phyloP scores from a whole-genome alignment of 53 echinoderm and acorn worm species.

The Crossaster papposus region DNA sequence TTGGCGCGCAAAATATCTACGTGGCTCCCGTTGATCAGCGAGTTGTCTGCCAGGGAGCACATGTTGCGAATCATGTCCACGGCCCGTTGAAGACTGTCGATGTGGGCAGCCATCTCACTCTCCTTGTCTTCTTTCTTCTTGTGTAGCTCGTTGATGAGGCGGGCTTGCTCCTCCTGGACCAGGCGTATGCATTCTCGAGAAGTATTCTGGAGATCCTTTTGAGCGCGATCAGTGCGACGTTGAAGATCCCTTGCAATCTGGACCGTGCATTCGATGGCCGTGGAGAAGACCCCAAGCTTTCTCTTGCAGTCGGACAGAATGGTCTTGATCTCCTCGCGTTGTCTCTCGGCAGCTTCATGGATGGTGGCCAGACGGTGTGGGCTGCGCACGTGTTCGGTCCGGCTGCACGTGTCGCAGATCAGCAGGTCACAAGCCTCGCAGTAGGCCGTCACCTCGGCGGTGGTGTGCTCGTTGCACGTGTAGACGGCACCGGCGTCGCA shows the following conservation, averaged over 20 bases:
- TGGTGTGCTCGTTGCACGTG: constrained; percentile 76
- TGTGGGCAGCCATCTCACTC: constrained; percentile 94
- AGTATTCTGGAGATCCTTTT: constrained; percentile 81
- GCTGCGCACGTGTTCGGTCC: constrained; percentile 73
- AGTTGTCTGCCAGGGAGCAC: constrained; percentile 85
- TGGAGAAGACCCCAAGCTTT: constrained; percentile 87
- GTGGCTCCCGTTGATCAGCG: constrained; percentile 65
- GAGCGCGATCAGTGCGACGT: constrained; percentile 82
- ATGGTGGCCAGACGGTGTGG: constrained; percentile 81
- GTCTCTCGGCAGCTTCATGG: constrained; percentile 77
- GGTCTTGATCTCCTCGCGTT: constrained; percentile 78
- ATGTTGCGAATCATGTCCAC: constrained; percentile 87
- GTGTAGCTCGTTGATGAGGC: constrained; percentile 79
- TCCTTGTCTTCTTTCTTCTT: constrained; percentile 88
- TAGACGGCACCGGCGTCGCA: constrained; percentile 62
- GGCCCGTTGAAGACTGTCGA: constrained; percentile 84
- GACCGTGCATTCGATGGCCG: constrained; percentile 92
- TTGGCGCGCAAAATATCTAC: constrained; percentile 83
- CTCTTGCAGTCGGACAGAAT: constrained; percentile 85
- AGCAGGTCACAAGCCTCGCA: constrained; percentile 84
- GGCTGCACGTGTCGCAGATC: constrained; percentile 79
- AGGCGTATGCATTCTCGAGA: constrained; percentile 68
- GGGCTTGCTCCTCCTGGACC: constrained; percentile 74
- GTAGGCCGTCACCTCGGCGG: constrained; percentile 65
- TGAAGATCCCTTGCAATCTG: constrained; percentile 91